phyloP scores from a whole-genome alignment of 2,113 vertebrate genomes.

The Forbesichthys papilliferus region DNA sequence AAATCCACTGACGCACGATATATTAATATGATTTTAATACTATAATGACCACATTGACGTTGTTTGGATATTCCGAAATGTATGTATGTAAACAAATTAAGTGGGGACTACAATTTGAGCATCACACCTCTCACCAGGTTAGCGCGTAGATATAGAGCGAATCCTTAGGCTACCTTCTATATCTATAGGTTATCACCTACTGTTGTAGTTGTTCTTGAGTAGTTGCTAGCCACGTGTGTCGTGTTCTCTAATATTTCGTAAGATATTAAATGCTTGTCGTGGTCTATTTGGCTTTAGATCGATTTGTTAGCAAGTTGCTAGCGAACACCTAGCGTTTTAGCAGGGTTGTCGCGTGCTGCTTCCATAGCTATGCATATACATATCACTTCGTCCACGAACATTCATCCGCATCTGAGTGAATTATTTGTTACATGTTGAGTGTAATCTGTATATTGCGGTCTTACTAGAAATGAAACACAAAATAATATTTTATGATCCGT shows the following conservation, averaged over 20 bases:
- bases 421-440: not conserved
- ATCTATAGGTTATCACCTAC: slow-evolving; percentile 4
- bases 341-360: slow-evolving; percentile 52
- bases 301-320: not conserved
- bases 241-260: no score
- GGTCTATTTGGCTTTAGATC: not conserved
- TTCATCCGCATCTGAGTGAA: not conserved
- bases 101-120: no score
- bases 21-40: no score
- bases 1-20: no score
- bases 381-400: slow-evolving; percentile 42
- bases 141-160: no score
- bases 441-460: not conserved
- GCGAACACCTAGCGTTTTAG: not conserved
- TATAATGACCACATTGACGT: no score
- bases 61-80: no score
- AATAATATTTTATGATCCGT: not conserved
- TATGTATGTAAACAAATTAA: no score
- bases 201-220: not conserved
- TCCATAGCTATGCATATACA: slow-evolving; percentile 37
- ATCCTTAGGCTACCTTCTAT: no score
- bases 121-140: no score
- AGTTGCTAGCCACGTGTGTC: no score
- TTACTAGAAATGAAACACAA: not conserved
- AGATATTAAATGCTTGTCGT: no score